Conservation (phyloP, 2,888 invertebrate genomes). For the Hylaea fasciaria region DNA sequence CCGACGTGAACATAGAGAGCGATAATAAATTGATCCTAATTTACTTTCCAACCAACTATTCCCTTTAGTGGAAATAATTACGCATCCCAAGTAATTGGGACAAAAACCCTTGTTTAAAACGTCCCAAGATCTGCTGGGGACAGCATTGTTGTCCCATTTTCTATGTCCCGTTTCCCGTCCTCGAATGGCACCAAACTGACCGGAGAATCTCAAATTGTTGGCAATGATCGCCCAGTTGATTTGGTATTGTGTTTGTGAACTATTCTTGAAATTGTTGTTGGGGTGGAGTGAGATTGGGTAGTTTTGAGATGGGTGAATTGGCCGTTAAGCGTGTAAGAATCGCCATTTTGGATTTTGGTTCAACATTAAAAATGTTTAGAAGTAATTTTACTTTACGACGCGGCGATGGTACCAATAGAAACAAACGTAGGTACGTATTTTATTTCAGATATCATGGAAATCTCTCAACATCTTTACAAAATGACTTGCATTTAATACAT, state of each 20-base stretch:
- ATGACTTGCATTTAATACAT: too few relatives aligned
- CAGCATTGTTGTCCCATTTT: conserved; percentile 67
- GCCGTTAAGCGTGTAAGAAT: background rate
- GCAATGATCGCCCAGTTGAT: conserved; percentile 57
- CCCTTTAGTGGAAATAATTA: conserved; percentile 78
- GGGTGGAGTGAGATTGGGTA: conserved; percentile 23
- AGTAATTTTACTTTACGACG: too few relatives aligned
- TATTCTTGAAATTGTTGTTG: conserved; percentile 46
- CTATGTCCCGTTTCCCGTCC: conserved; percentile 30
- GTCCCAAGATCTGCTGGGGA: conserved; percentile 74
- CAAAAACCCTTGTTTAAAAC: conserved; percentile 80
- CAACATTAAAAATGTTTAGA: too few relatives aligned
- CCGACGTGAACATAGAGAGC: background rate
- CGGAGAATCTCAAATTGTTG: conserved; percentile 76
- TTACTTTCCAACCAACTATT: conserved; percentile 37
- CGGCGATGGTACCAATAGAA: too few relatives aligned
- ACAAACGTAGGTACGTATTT: too few relatives aligned
- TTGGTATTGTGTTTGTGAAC: conserved; percentile 60
- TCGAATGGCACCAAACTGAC: conserved; percentile 64
- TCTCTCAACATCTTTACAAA: too few relatives aligned
- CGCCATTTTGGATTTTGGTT: too few relatives aligned
- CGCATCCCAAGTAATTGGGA: conserved; percentile 73
- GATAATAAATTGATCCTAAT: conserved; percentile 4
- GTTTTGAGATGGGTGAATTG: conserved; percentile 12
- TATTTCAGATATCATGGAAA: too few relatives aligned